Evolutionary conservation across 2,888 invertebrate genomes (phyloP).

Genomic region (Trachelus tabidus): DNA sequence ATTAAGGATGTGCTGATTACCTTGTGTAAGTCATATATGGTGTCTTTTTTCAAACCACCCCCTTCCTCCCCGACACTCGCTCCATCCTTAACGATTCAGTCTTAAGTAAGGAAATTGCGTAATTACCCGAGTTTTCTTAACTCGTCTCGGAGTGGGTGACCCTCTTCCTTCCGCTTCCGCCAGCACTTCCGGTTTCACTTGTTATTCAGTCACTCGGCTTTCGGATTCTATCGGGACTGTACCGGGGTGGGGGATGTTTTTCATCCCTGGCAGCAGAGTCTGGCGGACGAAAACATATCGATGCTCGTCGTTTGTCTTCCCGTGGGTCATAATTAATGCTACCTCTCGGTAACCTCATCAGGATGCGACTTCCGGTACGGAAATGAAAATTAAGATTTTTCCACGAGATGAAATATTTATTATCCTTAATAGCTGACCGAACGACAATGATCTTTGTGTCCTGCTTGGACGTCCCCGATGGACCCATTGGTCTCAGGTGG

Average conservation of each 20-base stretch:
- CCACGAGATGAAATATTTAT: background rate
- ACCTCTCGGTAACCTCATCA: too few relatives aligned
- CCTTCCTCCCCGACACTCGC: background rate
- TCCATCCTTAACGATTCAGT: background rate
- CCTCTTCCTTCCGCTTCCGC: background rate
- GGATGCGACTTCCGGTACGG: too few relatives aligned
- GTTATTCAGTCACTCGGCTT: background rate
- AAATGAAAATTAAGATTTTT: too few relatives aligned
- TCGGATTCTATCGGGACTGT: background rate
- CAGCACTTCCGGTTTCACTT: background rate
- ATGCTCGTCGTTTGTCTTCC: background rate
- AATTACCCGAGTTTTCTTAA: background rate
- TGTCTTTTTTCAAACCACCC: background rate
- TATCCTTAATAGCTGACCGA: background rate
- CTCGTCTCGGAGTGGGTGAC: background rate
- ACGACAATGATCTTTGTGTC: background rate
- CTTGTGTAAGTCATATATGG: background rate
- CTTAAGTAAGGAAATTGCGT: background rate
- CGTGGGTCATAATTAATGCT: background rate
- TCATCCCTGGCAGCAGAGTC: background rate
- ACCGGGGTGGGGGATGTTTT: background rate
- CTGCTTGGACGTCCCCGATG: background rate
- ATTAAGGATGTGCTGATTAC: slow-evolving; percentile 53
- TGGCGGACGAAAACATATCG: background rate
- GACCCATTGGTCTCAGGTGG: background rate